These are phyloP conservation scores for Tichodroma muraria DNA, from an alignment of 2,113 vertebrate species.

Conservation along the genomic window DNA sequence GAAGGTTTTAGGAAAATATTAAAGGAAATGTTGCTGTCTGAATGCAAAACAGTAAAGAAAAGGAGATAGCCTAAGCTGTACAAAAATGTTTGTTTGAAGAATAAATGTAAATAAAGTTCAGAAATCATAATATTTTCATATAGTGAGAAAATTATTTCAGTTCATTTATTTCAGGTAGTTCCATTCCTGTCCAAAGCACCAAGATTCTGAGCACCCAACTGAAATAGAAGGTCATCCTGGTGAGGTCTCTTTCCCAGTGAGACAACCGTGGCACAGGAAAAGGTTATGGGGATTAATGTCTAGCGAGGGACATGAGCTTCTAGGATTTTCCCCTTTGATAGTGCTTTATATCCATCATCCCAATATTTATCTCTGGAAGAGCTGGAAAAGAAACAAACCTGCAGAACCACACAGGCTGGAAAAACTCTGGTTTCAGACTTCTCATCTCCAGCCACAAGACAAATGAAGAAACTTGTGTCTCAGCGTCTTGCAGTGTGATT, in stretches of 20 bases:
- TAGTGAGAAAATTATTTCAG: not conserved
- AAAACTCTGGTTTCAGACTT: not conserved
- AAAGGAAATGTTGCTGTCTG: not conserved
- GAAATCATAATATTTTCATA: not conserved
- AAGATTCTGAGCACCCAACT: not conserved
- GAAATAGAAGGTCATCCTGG: not conserved
- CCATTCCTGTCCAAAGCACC: not conserved
- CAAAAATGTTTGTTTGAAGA: not conserved
- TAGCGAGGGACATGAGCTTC: not conserved
- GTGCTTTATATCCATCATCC: not conserved
- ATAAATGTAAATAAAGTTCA: not conserved
- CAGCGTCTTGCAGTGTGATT: not conserved
- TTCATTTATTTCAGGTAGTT: not conserved
- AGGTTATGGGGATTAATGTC: not conserved
- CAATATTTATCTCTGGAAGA: not conserved
- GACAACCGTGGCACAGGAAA: rapidly evolving
- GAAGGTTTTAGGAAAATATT: not conserved
- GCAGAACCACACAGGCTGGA: not conserved
- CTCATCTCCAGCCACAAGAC: not conserved
- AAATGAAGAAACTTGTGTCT: not conserved
- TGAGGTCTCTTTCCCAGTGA: not conserved
- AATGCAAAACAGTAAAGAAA: not conserved
- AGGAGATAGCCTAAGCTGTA: not conserved
- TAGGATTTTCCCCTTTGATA: not conserved
- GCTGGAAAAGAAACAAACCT: not conserved